A percentile compares a stretch with the other conserved stretches of the same genome.
phyloP scores from a whole-genome alignment of 1,140 invertebrate genomes.

The Phortica variegata region DNA sequence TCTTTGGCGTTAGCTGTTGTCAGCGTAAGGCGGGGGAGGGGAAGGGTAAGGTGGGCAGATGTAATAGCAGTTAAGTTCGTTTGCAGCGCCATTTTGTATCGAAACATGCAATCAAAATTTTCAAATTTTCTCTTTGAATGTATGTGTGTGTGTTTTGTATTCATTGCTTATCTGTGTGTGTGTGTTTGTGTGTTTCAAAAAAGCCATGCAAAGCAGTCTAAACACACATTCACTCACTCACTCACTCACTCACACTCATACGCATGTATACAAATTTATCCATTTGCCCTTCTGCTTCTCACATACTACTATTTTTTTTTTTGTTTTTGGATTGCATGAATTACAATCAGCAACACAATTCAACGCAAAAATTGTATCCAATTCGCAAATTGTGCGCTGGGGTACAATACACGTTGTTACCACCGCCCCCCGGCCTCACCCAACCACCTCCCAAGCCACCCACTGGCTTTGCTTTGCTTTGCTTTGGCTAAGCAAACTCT shows the following conservation, averaged over 20 bases:
- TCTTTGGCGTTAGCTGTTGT: neutral
- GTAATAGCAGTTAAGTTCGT: constrained; percentile 16
- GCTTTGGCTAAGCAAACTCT: no score
- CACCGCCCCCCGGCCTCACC: constrained; percentile 3
- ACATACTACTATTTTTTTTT: neutral
- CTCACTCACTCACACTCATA: neutral
- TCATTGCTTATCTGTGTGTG: neutral
- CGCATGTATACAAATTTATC: neutral
- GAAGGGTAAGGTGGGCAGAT: no score
- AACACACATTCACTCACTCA: neutral
- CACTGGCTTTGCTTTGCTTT: no score
- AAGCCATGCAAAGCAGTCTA: neutral
- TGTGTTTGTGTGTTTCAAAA: neutral
- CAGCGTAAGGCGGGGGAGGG: no score
- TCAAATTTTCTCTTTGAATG: constrained; percentile 38
- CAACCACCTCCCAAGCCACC: no score
- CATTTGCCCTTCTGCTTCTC: neutral
- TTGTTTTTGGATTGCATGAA: constrained; percentile 27
- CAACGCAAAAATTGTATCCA: constrained; percentile 52
- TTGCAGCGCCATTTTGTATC: constrained; percentile 52
- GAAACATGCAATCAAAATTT: constrained; percentile 55
- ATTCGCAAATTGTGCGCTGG: constrained; percentile 47
- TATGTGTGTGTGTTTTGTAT: constrained; percentile 4
- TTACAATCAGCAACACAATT: constrained; percentile 53
- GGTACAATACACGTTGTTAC: constrained; percentile 2